phyloP scores from a whole-genome alignment of 1,140 invertebrate species.

The Ganaspis sp. region DNA sequence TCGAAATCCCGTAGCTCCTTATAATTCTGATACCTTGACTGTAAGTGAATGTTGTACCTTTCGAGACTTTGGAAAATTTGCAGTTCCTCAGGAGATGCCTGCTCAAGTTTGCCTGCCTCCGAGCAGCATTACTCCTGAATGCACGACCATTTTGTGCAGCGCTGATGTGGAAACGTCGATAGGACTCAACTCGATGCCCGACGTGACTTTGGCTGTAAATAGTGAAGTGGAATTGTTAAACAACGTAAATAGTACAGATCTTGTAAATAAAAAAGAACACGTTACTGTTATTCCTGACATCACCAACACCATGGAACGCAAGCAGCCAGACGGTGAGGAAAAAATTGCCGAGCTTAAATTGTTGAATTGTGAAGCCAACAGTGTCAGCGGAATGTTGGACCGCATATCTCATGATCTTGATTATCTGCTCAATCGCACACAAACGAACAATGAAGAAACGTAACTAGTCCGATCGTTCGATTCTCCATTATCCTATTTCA shows the following conservation, averaged over 20 bases:
- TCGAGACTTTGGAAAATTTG: conserved; percentile 49
- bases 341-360: conserved; percentile 62
- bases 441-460: conserved; percentile 53
- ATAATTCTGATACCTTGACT: conserved; percentile 45
- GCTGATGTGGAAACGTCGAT: conserved; percentile 71
- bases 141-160: conserved; percentile 63
- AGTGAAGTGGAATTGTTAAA: conserved; percentile 50
- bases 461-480: not conserved
- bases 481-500: not conserved
- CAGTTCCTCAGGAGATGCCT: not conserved
- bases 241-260: conserved; percentile 9
- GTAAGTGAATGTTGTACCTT: conserved; percentile 53
- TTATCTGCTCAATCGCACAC: conserved; percentile 83
- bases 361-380: conserved; percentile 47
- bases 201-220: conserved; percentile 70
- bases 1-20: conserved; percentile 35
- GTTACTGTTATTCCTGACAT: conserved; percentile 69
- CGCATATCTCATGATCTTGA: conserved; percentile 86
- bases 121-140: conserved; percentile 47
- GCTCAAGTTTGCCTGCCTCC: conserved; percentile 34
- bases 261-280: conserved; percentile 46
- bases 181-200: conserved; percentile 63
- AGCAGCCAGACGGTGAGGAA: conserved; percentile 73
- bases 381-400: conserved; percentile 80
- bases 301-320: conserved; percentile 69